These are phyloP conservation scores for Troides oblongomaculatus DNA, from an alignment of 2,888 invertebrate genomes.

Conservation along the genomic window DNA sequence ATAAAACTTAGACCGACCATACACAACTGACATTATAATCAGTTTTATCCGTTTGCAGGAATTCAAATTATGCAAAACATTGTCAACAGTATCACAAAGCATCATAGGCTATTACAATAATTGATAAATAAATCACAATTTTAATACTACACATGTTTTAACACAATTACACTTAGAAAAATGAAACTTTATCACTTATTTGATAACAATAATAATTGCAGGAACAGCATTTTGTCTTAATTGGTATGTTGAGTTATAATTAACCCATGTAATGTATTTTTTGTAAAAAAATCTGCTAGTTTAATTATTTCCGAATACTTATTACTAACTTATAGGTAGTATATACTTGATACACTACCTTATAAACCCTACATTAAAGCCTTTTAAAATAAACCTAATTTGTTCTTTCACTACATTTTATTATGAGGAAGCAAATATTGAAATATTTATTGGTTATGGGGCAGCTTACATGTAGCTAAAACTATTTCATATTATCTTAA, in stretches of 20 bases:
- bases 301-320: constrained; percentile 1
- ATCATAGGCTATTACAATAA: constrained; percentile 39
- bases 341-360: constrained; percentile 6
- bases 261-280: background rate
- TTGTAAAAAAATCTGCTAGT: background rate
- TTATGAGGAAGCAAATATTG: background rate
- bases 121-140: constrained; percentile 44
- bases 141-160: constrained; percentile 10
- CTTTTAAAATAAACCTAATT: constrained; percentile 11
- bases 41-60: background rate
- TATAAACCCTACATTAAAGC: constrained; percentile 29
- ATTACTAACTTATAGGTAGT: constrained; percentile 10
- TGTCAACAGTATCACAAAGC: constrained; percentile 57
- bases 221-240: constrained; percentile 14
- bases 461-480: background rate
- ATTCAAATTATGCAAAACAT: constrained; percentile 21
- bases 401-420: constrained; percentile 8
- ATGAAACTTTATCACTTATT: constrained; percentile 2
- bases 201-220: constrained; percentile 2
- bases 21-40: background rate
- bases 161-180: background rate
- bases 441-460: constrained; percentile 8
- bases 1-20: background rate
- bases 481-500: background rate
- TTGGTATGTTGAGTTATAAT: constrained; percentile 1